phyloP scores from a whole-genome alignment of 2,888 invertebrate genomes.

The Graphium colonna region DNA sequence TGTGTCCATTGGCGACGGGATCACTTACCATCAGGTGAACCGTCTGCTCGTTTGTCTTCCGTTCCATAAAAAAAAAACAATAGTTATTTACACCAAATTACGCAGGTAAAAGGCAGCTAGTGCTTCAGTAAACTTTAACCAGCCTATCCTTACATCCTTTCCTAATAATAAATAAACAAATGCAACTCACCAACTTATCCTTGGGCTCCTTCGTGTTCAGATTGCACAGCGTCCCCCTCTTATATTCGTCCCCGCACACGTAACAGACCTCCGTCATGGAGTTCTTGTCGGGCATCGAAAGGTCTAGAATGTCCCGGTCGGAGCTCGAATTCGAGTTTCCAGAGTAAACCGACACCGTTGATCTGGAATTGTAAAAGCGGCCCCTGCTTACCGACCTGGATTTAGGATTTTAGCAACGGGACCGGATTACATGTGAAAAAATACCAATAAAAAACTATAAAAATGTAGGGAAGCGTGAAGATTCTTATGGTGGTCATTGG shows the following conservation, averaged over 20 bases:
- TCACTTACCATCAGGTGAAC: too few relatives aligned
- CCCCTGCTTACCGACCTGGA: not conserved
- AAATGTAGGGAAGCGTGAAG: too few relatives aligned
- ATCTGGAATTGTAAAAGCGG: conserved; percentile 43
- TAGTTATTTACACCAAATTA: too few relatives aligned
- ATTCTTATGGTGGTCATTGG: too few relatives aligned
- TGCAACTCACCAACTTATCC: conserved; percentile 55
- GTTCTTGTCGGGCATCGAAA: conserved; percentile 96
- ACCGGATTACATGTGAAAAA: not conserved
- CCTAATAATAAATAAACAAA: too few relatives aligned
- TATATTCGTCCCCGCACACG: conserved; percentile 93
- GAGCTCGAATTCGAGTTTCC: conserved; percentile 78
- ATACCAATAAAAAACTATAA: too few relatives aligned
- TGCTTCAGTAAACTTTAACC: too few relatives aligned
- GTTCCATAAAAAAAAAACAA: too few relatives aligned
- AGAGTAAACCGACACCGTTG: conserved; percentile 74
- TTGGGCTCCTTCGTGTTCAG: conserved; percentile 82
- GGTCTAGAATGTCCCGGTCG: conserved; percentile 92
- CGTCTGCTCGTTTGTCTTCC: too few relatives aligned
- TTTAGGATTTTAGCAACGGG: not conserved
- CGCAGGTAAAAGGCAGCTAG: too few relatives aligned
- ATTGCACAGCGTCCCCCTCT: conserved; percentile 89
- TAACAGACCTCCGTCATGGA: conserved; percentile 94
- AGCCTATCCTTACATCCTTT: too few relatives aligned
- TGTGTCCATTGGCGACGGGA: too few relatives aligned